phyloP scores from a whole-genome alignment of 2,113 vertebrate genomes.

The Grammatotria lemairii region DNA sequence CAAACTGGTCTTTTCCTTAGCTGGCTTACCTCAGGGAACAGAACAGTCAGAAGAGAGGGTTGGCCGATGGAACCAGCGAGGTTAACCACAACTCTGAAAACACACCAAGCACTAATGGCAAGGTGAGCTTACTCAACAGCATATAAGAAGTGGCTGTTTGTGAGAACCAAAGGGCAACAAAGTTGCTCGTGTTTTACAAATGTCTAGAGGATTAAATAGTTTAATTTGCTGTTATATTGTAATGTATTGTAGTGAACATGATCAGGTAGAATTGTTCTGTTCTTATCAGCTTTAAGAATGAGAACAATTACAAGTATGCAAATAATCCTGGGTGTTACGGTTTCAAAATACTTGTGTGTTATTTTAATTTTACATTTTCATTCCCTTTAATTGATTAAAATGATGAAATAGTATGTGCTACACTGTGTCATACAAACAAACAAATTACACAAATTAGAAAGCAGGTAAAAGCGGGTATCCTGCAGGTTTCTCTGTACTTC shows the following conservation, averaged over 20 bases:
- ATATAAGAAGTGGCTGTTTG: background rate
- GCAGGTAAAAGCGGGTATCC: background rate
- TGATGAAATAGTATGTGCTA: background rate
- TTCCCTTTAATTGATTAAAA: background rate
- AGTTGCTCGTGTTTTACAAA: background rate
- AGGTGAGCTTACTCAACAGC: constrained; percentile 68
- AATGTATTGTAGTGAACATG: background rate
- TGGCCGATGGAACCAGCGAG: constrained; percentile 78
- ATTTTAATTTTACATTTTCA: background rate
- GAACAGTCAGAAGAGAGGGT: constrained; percentile 81
- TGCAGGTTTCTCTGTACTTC: background rate
- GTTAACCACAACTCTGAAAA: constrained; percentile 81
- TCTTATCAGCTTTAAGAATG: background rate
- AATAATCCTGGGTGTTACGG: background rate
- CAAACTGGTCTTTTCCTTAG: constrained; percentile 48
- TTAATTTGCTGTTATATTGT: background rate
- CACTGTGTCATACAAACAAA: background rate
- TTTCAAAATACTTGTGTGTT: background rate
- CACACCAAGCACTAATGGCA: constrained; percentile 82
- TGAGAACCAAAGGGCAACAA: background rate
- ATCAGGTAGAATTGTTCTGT: background rate
- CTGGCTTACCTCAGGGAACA: constrained; percentile 89
- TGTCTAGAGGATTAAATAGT: background rate
- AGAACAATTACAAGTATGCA: background rate
- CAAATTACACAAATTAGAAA: background rate